Percentiles rank a stretch among this genome's conserved stretches.
Evolutionary conservation across 2,113 vertebrate genomes (phyloP).

Genomic region (Carassius carassius): DNA sequence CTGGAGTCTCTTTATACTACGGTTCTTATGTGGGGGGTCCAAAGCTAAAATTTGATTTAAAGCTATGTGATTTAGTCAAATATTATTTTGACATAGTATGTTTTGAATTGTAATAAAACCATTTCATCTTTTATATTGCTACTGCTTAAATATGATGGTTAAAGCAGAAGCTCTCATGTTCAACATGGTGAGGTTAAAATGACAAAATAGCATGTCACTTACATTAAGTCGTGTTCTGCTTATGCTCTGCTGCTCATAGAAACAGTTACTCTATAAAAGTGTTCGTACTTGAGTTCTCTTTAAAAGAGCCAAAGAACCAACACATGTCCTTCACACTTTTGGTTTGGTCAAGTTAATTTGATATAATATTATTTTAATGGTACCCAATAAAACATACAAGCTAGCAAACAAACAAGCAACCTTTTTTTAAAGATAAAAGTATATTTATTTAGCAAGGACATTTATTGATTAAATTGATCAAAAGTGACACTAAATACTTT

Average conservation of each 20-base stretch:
- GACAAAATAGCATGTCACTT: not conserved
- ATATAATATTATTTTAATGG: not conserved
- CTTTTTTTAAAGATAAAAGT: too few species aligned
- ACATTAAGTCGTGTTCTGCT: not conserved
- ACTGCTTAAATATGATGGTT: not conserved
- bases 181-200: not conserved
- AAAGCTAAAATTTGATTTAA: not conserved
- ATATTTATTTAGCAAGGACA: too few species aligned
- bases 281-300: not conserved
- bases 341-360: too few species aligned
- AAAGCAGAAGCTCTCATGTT: not conserved
- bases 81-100: too few species aligned
- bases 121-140: not conserved
- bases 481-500: too few species aligned
- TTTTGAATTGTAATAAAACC: not conserved
- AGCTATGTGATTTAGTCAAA: not conserved
- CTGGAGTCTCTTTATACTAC: not conserved
- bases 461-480: too few species aligned
- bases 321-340: too few species aligned
- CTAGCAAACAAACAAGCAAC: not conserved
- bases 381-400: too few species aligned
- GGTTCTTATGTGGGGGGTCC: not conserved
- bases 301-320: not conserved
- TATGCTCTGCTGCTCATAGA: not conserved
- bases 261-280: not conserved